Evolutionary conservation across 2,888 invertebrate species (phyloP), one percentile per base, ranked within the genome.

Genomic region (Cosmorhoe ocellata): DNA sequence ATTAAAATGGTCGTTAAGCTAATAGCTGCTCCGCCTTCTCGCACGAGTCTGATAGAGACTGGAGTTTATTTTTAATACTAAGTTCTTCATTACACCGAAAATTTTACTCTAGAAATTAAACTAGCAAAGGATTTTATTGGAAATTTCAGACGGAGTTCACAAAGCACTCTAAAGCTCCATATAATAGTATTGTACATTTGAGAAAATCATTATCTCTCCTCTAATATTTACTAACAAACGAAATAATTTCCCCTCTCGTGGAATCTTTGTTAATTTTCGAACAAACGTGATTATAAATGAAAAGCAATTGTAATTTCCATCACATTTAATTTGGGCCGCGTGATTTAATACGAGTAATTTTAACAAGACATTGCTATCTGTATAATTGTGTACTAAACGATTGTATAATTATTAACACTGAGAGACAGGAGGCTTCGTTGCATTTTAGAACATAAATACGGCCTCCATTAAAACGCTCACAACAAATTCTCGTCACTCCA

Each of bases 1-100:
- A 89, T 87, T 86, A 89, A 89, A 89, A 88, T 81, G 82, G 83
- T 86, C 88, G 88, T 88, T 88, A 87, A 83, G 85, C 84, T 89
- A 86, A 88, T 88, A 88, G 85, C 84, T 69, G 71, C 81, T 78
- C 78, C 80, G 80, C 81, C 81, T 81, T 74, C 67, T 67, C 75
- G 69, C 78, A 75, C 76, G 67, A 72, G 66, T 76, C 68, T 78
- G 80, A 81, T 81, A 81, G 76, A 79, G 78, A 67, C 73, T 66
- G 70, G 57, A 67, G 69, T 72, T 76, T 72, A 76, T 74, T 76
- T 76, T 74, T 70, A 76, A 75, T 71, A 73, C 67, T 71, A 77
- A 76, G 63, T 64, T 31, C 24, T 42, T 27, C 7, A 43, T 32
- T 24, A 28, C 26, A 24, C 22, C 28, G 10, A 24, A 36, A 36